phyloP scores from a whole-genome alignment of 2,888 invertebrate genomes.

The Exephanes ischioxanthus region DNA sequence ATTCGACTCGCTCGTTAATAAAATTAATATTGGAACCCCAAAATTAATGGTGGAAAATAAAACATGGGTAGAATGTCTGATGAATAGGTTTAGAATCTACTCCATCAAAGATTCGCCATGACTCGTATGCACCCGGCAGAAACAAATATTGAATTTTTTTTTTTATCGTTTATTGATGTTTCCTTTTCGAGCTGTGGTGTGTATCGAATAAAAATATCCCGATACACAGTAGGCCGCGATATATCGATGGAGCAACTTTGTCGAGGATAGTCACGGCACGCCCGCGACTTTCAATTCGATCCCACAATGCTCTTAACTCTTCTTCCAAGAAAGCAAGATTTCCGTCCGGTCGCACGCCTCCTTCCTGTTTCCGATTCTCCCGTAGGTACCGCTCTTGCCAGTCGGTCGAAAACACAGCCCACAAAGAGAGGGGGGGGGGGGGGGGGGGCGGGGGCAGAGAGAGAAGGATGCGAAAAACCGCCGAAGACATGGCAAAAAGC shows the following conservation, averaged over 20 bases:
- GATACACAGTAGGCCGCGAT: background rate
- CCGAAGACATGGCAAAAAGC: background rate
- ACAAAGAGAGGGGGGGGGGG: background rate
- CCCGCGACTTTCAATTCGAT: conserved; percentile 1
- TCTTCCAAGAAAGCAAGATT: conserved; percentile 29
- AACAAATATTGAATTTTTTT: conserved; percentile 11
- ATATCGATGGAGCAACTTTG: background rate
- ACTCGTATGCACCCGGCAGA: background rate
- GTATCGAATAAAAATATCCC: conserved; percentile 19
- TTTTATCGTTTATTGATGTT: background rate
- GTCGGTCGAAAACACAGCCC: conserved; percentile 14
- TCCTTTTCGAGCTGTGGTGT: background rate
- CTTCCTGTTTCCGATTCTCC: conserved; percentile 24
- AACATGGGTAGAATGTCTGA: background rate
- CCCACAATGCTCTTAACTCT: conserved; percentile 11
- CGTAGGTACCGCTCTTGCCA: background rate
- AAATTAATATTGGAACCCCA: background rate
- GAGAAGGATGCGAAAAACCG: background rate
- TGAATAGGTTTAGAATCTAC: background rate
- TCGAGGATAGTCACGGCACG: background rate
- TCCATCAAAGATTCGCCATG: background rate
- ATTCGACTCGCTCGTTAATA: too few relatives aligned
- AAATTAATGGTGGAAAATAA: background rate
- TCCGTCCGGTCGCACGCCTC: conserved; percentile 15
- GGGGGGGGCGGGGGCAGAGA: background rate